Evolutionary conservation across 1,140 invertebrate genomes (phyloP).

Genomic region (Oryctes rhinoceros): DNA sequence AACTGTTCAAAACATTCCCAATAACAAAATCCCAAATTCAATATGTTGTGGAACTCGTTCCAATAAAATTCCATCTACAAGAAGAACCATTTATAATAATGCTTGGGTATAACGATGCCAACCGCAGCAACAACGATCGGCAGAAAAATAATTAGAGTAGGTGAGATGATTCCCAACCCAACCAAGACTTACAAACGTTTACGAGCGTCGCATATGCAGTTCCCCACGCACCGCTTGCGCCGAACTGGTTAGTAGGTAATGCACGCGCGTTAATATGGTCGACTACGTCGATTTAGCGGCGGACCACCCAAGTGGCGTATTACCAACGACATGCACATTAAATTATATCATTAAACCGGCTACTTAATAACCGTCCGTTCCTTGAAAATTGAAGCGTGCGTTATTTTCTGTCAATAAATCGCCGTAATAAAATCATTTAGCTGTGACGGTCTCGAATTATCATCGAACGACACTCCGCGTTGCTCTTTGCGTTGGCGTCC

Average conservation of each 20-base stretch:
- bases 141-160: not conserved
- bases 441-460: slow-evolving; percentile 14
- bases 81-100: not conserved
- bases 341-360: slow-evolving; percentile 51
- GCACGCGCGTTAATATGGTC: slow-evolving; percentile 33
- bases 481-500: not conserved
- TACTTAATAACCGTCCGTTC: slow-evolving; percentile 23
- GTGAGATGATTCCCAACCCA: not conserved
- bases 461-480: not conserved
- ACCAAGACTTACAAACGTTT: not conserved
- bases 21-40: too few relatives aligned
- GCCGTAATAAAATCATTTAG: slow-evolving; percentile 22
- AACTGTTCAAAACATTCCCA: too few relatives aligned
- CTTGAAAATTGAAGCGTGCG: slow-evolving; percentile 10
- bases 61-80: too few relatives aligned
- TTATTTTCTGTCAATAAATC: not conserved
- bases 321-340: slow-evolving; percentile 50
- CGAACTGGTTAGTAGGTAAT: not conserved
- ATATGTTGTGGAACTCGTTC: too few relatives aligned
- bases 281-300: slow-evolving; percentile 47
- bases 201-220: not conserved
- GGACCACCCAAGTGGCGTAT: slow-evolving; percentile 50
- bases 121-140: not conserved
- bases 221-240: too few relatives aligned
- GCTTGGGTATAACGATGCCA: not conserved